Base-by-base conservation (phyloP, 2,888 invertebrate genomes). In the Chesias legatella region DNA sequence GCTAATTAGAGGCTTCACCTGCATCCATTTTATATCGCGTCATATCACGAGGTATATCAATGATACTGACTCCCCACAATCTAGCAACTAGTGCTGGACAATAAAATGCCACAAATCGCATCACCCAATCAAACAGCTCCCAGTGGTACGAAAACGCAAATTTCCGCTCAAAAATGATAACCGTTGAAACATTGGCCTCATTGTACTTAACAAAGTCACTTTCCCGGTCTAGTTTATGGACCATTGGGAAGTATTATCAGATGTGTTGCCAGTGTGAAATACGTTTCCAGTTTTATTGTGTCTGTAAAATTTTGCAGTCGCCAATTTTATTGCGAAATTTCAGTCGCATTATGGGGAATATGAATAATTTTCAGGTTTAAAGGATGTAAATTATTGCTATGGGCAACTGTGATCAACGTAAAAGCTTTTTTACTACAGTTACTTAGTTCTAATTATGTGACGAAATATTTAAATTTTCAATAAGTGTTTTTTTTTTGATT, bases 161-260 rank as follows among this genome's bases (percentile, higher is more conserved):
- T 71, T 67, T 63, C 56, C 50, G 52, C 69, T 75, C 79, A 77
- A 79, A 81, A 80, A 77, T 77, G 79, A 82, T 83, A 83, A 80
- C 69, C 61, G 60, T 57, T 69, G 66, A 69, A 70, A 71, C 72
- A 72, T 69, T 55, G 54, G 58, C 47, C 53, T 55, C 63, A 63
- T 68, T 67, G 65, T 65, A 67, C 56, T 57, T 68, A 70, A 66
- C 63, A 63, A 60, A 66, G 63, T 67, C 62, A 63, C 67, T 71
- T 71, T 67, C 61, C 65, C 53, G 51, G 53, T 48, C 57, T 61
- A 62, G 59, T 70, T 67, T 70, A 63, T 60, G 61, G 56, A 54
- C 73, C 67, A 63, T 57, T 59, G 73, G 71, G 74, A 71, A 60
- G 64, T 71, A 63, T 70, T 77, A 74, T 78, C 73, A 58, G 60